phyloP scores from a whole-genome alignment of 2,888 invertebrate genomes.

The Fissipunctia ypsillon region DNA sequence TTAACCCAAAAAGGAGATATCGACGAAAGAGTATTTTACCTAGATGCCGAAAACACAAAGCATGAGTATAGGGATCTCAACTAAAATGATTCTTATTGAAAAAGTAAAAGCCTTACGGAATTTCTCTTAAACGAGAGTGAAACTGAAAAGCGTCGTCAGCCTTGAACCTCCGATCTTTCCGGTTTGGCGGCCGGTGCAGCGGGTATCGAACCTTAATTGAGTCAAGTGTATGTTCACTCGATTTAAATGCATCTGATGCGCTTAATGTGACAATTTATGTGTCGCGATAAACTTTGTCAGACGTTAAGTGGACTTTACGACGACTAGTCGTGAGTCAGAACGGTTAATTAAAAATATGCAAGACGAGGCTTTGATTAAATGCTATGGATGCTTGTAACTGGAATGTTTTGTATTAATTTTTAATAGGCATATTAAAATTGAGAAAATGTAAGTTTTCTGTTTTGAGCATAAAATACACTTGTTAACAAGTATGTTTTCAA shows the following conservation, averaged over 20 bases:
- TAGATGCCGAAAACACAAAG: background rate
- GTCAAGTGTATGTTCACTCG: constrained; percentile 68
- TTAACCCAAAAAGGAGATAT: background rate
- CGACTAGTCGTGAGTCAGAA: constrained; percentile 33
- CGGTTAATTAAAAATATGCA: constrained; percentile 52
- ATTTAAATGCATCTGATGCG: constrained; percentile 47
- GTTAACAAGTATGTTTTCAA: too few species aligned
- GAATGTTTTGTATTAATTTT: constrained; percentile 3
- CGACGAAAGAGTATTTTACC: background rate
- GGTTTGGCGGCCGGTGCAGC: constrained; percentile 63
- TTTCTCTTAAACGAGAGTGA: constrained; percentile 63
- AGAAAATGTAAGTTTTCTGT: background rate
- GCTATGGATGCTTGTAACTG: constrained; percentile 31
- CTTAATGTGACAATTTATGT: constrained; percentile 62
- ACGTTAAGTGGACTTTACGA: constrained; percentile 42
- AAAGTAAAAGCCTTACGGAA: constrained; percentile 55
- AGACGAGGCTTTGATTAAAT: constrained; percentile 55
- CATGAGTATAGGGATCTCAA: background rate
- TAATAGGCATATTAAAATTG: background rate
- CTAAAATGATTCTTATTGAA: background rate
- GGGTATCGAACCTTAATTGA: constrained; percentile 68
- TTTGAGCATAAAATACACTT: too few species aligned
- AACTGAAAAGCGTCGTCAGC: constrained; percentile 56
- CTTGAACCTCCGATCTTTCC: constrained; percentile 70
- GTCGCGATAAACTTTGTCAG: constrained; percentile 45